Conservation (phyloP, 2,113 vertebrate genomes). For the Heterotilapia buettikoferi region DNA sequence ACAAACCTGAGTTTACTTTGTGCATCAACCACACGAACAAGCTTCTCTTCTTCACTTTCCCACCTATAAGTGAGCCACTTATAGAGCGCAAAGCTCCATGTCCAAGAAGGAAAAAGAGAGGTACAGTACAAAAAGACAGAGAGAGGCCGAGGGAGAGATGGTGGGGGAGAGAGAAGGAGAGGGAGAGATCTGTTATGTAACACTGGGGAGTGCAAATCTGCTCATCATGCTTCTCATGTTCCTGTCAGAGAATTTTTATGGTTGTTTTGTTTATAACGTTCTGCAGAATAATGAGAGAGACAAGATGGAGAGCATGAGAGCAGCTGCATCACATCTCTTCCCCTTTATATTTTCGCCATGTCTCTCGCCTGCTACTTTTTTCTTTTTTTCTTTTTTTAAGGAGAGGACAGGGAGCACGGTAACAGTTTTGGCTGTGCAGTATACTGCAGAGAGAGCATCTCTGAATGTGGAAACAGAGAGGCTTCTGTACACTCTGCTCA, state of each 20-base stretch:
- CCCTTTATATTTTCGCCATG: not conserved
- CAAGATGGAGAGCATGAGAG: conserved; percentile 27
- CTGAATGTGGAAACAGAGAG: conserved; percentile 1
- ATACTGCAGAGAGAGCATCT: conserved; percentile 21
- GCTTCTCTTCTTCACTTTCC: conserved; percentile 20
- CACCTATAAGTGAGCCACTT: conserved; percentile 36
- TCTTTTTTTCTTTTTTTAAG: not conserved
- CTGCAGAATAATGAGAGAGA: conserved; percentile 39
- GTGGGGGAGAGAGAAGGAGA: not conserved
- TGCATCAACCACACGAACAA: conserved; percentile 20
- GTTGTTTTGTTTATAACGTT: conserved; percentile 51
- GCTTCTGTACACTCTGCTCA: conserved; percentile 4
- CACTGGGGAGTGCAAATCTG: conserved; percentile 58
- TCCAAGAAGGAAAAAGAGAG: conserved; percentile 37
- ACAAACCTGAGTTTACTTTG: conserved; percentile 17
- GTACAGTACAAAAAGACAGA: conserved; percentile 25
- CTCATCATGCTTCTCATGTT: conserved; percentile 67
- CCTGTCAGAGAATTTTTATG: conserved; percentile 53
- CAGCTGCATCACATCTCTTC: conserved; percentile 37
- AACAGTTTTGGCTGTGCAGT: conserved; percentile 7
- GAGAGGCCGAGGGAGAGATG: not conserved
- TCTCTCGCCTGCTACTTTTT: conserved; percentile 8
- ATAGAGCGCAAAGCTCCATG: conserved; percentile 43
- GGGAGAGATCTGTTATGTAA: conserved; percentile 54
- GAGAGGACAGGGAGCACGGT: conserved; percentile 23